Base-by-base conservation (phyloP, 2,113 vertebrate genomes). In the Corythaixoides concolor region DNA sequence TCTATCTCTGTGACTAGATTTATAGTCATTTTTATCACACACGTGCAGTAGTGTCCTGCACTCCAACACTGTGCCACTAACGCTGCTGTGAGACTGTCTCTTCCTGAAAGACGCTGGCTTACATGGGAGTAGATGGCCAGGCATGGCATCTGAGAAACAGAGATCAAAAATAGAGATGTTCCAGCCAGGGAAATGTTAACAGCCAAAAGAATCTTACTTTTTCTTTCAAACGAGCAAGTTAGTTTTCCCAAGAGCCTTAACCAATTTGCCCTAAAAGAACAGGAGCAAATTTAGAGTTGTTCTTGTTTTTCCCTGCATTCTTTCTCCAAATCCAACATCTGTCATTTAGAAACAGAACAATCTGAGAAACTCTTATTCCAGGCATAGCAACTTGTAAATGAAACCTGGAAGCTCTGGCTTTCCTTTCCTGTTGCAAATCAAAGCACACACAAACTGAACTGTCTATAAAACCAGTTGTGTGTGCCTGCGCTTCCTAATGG, bases 341-440 rank as follows among this genome's bases (percentile, higher is more conserved):
- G 52, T 58, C 68, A 86, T 60, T 83, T 86, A 85, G 66, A 93
- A 92, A 84, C 43, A 66, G 64, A 88, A 70, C 27, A 76, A 82
- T 75, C 70, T 72, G 35, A 89, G 60, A 56, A 85, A 47, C 45
- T 69, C 70, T 69, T 88, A 88, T 66, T 64, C 64, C 78, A 52
- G 53, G 13, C 79, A 64, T 6, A 82, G 83, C 7, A 75, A 63
- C 53, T 49, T 27, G 32, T 67, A 92, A 93, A 75, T 32, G 73
- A 90, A 92, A 81, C 49, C 56, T 93, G 86, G 76, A 90, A 96
- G 76, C 70, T 92, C 83, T 92, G 80, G 30, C 59, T 87, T 81
- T 90, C 49, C 39, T 53, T 83, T 90, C 56, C 79, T 81, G 64
- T 39, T 52, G 50, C 16, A 93, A 93, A 95, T 77, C 90, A 92